Evolutionary conservation across 2,113 vertebrate species (phyloP).

Genomic region (Dissostichus mawsoni): DNA sequence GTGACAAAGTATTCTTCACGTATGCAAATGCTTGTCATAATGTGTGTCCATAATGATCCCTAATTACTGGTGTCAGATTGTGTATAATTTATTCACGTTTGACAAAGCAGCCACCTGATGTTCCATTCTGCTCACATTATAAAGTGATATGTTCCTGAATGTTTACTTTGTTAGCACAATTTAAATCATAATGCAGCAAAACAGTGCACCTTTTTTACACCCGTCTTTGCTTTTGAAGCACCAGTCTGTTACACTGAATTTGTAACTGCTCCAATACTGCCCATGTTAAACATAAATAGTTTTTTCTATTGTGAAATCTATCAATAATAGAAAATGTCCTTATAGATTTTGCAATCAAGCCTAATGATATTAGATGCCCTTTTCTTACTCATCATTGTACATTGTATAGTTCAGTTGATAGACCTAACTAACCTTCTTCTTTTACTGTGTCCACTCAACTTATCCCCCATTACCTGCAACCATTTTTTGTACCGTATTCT

Average conservation of each 20-base stretch:
- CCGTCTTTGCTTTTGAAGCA: neutral
- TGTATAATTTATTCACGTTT: too few species aligned
- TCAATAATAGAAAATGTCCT: neutral
- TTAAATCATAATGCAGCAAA: neutral
- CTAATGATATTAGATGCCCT: too few species aligned
- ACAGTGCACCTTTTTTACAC: neutral
- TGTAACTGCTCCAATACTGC: neutral
- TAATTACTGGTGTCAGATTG: neutral
- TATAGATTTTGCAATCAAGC: neutral
- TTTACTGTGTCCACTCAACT: too few species aligned
- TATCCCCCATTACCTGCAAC: too few species aligned
- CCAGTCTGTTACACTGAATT: neutral
- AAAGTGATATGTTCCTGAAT: neutral
- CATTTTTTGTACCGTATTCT: too few species aligned
- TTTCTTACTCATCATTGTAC: too few species aligned
- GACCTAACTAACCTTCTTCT: too few species aligned
- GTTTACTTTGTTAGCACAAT: neutral
- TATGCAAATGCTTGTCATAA: constrained; percentile 1
- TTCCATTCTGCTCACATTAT: neutral
- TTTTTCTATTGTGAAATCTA: neutral
- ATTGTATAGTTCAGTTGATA: too few species aligned
- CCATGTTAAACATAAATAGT: neutral
- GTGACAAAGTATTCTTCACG: neutral
- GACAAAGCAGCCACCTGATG: too few species aligned
- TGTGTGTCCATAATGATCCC: neutral